phyloP scores from a whole-genome alignment of 2,113 vertebrate species.

The Anoplopoma fimbria region DNA sequence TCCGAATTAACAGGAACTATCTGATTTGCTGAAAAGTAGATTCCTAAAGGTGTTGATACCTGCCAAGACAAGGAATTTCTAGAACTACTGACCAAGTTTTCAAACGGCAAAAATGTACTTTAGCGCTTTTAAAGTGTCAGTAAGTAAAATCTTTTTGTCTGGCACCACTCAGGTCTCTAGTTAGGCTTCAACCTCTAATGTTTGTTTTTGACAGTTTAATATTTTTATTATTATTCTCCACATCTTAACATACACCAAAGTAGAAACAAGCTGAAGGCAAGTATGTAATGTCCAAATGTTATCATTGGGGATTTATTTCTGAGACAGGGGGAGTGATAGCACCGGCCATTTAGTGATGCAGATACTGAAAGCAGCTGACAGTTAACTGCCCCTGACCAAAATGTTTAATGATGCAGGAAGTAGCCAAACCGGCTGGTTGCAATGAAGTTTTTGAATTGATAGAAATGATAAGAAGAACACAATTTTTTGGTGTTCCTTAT shows the following conservation, averaged over 20 bases:
- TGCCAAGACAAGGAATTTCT: not conserved
- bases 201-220: not conserved
- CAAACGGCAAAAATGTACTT: not conserved
- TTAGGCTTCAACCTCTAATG: not conserved
- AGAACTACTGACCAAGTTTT: not conserved
- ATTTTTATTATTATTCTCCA: not conserved
- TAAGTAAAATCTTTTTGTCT: not conserved
- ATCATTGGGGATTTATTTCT: not conserved
- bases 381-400: conserved; percentile 23
- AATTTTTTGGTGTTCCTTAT: conserved; percentile 47
- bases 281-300: not conserved
- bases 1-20: not conserved
- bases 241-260: not conserved
- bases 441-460: not conserved
- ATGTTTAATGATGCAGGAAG: conserved; percentile 23
- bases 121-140: not conserved
- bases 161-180: not conserved
- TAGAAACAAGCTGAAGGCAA: not conserved
- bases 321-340: not conserved
- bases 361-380: conserved; percentile 5
- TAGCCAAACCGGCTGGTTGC: not conserved
- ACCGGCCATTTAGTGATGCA: not conserved
- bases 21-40: not conserved
- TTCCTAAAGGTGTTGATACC: not conserved
- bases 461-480: conserved; percentile 8